A percentile compares a stretch with the other conserved stretches of the same genome.
These are phyloP conservation scores for Drosophila arawakana DNA, from an alignment of 1,140 invertebrate genomes.

Conservation along the genomic window DNA sequence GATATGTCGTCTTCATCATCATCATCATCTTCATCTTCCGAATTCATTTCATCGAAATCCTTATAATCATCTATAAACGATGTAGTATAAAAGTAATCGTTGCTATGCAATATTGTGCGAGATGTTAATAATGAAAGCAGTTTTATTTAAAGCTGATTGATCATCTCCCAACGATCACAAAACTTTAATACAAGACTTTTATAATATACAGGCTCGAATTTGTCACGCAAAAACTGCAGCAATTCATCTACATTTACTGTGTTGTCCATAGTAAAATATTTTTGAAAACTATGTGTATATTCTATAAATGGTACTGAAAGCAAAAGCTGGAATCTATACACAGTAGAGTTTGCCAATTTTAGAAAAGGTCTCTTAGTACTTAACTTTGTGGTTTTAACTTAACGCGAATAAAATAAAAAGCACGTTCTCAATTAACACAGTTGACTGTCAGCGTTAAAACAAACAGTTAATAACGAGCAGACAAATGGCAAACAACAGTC, in stretches of 20 bases:
- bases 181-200: not conserved
- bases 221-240: not conserved
- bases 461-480: not conserved
- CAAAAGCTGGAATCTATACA: no score
- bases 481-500: not conserved
- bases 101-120: not conserved
- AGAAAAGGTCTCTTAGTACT: not conserved
- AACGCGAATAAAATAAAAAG: not conserved
- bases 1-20: not conserved
- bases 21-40: not conserved
- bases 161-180: not conserved
- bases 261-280: not conserved
- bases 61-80: no score
- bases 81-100: not conserved
- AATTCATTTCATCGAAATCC: not conserved
- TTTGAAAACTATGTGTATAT: not conserved
- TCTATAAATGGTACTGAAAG: no score
- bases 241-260: not conserved
- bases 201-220: not conserved
- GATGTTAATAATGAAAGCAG: not conserved
- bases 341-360: no score
- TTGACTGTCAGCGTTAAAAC: not conserved
- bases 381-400: not conserved
- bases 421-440: not conserved
- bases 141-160: not conserved